These are phyloP conservation scores for Cordilura impudica DNA, from an alignment of 2,888 invertebrate genomes.

Conservation along the genomic window DNA sequence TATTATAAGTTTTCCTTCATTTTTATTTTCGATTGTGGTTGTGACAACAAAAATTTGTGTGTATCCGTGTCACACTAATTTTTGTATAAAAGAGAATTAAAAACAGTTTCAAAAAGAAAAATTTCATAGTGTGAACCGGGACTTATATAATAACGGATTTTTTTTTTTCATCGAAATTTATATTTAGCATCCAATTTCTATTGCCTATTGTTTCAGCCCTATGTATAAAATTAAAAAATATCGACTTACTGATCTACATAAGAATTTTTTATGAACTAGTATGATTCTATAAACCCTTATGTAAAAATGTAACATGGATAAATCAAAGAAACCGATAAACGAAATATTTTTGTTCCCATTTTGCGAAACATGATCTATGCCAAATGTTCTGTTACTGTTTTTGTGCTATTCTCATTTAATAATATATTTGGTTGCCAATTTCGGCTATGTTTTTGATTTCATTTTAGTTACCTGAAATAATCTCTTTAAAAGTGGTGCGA, in stretches of 20 bases:
- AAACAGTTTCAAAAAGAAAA: no score
- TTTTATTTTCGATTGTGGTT: no score
- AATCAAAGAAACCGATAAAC: conserved; percentile 12
- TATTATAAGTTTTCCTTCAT: no score
- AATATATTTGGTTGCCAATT: conserved; percentile 39
- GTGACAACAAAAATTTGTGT: no score
- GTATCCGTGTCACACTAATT: no score
- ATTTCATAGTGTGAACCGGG: no score
- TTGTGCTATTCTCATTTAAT: not conserved
- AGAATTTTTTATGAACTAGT: not conserved
- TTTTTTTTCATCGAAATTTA: no score
- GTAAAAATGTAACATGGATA: not conserved
- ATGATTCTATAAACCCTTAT: not conserved
- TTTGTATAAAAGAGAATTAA: no score
- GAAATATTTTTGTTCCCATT: not conserved
- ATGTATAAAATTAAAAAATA: not conserved
- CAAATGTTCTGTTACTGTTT: not conserved
- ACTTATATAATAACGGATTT: no score
- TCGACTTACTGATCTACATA: no score
- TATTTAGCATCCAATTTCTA: no score
- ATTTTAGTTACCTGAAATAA: conserved; percentile 55
- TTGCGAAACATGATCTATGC: conserved; percentile 8
- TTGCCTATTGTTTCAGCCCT: no score
- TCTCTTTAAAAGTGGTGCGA: conserved; percentile 58
- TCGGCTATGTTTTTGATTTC: conserved; percentile 1